These are phyloP conservation scores for Pachymerium ferrugineum DNA, from an alignment of 2,888 invertebrate genomes.

Conservation along the genomic window DNA sequence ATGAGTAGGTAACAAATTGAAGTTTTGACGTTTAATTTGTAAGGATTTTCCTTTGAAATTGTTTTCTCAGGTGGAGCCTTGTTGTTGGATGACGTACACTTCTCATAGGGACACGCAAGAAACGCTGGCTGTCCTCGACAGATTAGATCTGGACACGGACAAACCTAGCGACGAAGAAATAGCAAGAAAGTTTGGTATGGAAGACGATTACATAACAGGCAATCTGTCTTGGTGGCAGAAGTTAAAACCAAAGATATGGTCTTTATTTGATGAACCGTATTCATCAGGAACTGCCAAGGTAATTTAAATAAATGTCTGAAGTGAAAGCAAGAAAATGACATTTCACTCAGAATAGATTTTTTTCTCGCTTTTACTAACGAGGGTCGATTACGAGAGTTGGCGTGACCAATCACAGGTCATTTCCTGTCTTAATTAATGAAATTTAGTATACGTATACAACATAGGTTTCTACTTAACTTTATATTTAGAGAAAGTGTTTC, in stretches of 20 bases:
- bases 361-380: too few species aligned
- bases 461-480: too few species aligned
- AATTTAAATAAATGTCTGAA: slow-evolving; percentile 39
- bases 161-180: slow-evolving; percentile 97
- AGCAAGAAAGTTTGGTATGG: slow-evolving; percentile 94
- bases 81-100: slow-evolving; percentile 99
- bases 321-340: not conserved
- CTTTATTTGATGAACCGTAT: slow-evolving; percentile 97
- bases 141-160: slow-evolving; percentile 94
- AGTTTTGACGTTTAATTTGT: too few species aligned
- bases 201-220: slow-evolving; percentile 86
- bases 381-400: too few species aligned
- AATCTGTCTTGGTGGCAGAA: slow-evolving; percentile 94
- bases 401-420: too few species aligned
- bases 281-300: slow-evolving; percentile 97
- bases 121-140: slow-evolving; percentile 93
- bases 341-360: too few species aligned
- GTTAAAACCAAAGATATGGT: slow-evolving; percentile 96
- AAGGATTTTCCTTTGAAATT: too few species aligned
- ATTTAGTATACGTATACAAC: too few species aligned
- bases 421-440: too few species aligned
- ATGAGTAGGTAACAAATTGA: too few species aligned
- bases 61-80: slow-evolving; percentile 71
- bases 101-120: slow-evolving; percentile 96
- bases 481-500: too few species aligned